Evolutionary conservation across 2,888 invertebrate species (phyloP).

Genomic region (Pogonocherus hispidulus): DNA sequence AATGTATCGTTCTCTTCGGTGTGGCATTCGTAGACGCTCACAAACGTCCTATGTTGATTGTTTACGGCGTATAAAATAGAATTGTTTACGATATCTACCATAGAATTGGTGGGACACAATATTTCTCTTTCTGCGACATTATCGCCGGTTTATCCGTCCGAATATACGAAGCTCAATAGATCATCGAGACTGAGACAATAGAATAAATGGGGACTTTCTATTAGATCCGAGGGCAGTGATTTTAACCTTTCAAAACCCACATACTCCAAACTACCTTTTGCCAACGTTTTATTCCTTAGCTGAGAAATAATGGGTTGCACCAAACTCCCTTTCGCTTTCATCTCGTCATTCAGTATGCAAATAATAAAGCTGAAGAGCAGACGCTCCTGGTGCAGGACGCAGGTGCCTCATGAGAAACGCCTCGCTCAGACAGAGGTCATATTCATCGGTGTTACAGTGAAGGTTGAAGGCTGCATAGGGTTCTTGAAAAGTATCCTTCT

Average conservation of each 20-base stretch:
- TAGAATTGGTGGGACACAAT: slow-evolving; percentile 30
- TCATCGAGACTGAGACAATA: background rate
- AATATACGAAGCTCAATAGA: slow-evolving; percentile 17
- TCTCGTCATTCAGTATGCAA: background rate
- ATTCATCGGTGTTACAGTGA: background rate
- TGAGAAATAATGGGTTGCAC: too few species aligned
- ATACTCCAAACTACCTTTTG: slow-evolving; percentile 13
- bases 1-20: too few species aligned
- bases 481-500: background rate
- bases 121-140: slow-evolving; percentile 16
- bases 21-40: too few species aligned
- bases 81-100: slow-evolving; percentile 24
- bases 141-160: background rate
- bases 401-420: background rate
- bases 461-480: background rate
- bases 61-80: slow-evolving; percentile 6
- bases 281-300: too few species aligned
- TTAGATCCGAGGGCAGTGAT: slow-evolving; percentile 26
- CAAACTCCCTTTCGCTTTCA: background rate
- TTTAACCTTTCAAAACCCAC: background rate
- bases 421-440: background rate
- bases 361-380: background rate
- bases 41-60: too few species aligned
- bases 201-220: slow-evolving; percentile 33
- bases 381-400: background rate